Conservation (phyloP, 2,888 invertebrate genomes). For the Megastigmus dorsalis region DNA sequence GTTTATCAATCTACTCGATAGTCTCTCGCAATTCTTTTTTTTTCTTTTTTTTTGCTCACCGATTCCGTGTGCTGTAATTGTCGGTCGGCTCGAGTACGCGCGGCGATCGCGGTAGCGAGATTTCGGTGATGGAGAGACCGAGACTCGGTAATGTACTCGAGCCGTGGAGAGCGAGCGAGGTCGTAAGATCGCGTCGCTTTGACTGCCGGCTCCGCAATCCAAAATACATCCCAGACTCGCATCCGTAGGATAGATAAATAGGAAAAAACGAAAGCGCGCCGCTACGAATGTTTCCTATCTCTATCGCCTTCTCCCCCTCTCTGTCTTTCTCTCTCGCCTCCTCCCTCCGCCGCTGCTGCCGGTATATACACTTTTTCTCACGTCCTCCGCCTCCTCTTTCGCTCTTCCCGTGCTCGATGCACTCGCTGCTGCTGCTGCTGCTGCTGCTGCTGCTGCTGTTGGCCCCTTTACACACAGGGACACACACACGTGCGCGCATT, state of each 20-base stretch:
- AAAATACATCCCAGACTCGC: too few species aligned
- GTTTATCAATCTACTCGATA: too few species aligned
- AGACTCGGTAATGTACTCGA: neutral
- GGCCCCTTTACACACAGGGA: too few species aligned
- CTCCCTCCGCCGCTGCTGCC: too few species aligned
- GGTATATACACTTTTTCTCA: slow-evolving; percentile 25
- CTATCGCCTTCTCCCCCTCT: neutral
- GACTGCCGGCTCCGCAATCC: neutral
- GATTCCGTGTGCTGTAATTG: too few species aligned
- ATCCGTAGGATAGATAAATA: too few species aligned
- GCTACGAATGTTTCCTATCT: neutral
- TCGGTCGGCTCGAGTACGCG: too few species aligned
- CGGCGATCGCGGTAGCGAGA: too few species aligned
- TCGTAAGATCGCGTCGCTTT: neutral
- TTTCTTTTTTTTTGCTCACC: neutral
- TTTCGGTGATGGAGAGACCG: neutral
- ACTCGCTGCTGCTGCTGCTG: neutral
- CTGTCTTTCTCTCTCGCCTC: neutral
- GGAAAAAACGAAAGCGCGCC: neutral
- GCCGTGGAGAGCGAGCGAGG: neutral
- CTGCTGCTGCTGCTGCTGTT: too few species aligned
- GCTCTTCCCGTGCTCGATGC: neutral
- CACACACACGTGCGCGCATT: too few species aligned
- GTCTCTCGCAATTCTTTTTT: too few species aligned
- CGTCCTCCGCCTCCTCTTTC: slow-evolving; percentile 2